Evolutionary conservation across 2,113 vertebrate genomes (phyloP), one percentile per base, ranked within the genome.

Genomic region (Suncus etruscus): DNA sequence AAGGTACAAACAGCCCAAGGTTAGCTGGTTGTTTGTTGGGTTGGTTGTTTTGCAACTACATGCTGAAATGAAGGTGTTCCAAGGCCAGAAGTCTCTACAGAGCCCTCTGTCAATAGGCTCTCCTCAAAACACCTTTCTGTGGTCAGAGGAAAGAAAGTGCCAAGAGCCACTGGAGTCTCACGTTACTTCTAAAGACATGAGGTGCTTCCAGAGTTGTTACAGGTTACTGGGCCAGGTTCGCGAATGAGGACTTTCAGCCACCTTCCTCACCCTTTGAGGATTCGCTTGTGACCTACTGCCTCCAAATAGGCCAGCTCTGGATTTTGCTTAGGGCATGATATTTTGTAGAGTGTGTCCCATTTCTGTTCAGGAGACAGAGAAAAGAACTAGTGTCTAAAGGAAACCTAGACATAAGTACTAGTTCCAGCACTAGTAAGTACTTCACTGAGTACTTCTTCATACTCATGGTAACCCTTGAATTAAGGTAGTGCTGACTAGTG

Each of bases 1-100:
- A 91, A 68, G 50, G 91, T 69, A 65, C 51, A 83, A 85, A 93
- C 24, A 61, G 32, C 25, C 63, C 74, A 93, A n/a, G 50, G 48
- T 91, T 92, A 78, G 74, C 48, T 90, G 79, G 66, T 82, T 85
- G 66, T 83, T 85, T 66, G 6, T 76, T 87, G 2, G 1, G 51
- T 51, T 61, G 27, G 2, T 15, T 84, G 77, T 39, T 83, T 90
- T 86, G 86, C 18, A 82, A 70, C 45, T 18, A 86, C 39, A 89
- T 24, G 81, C 86, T 20, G 22, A 32, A 89, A 39, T 63, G 61
- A 54, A 87, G 74, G 63, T 76, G 68, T 89, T 15, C 6, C 12
- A 83, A 76, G n/a, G 81, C 70, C 61, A n/a, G 69, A 22, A 11
- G 61, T 68, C 76, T 80, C 78, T 80, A 22, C 47, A 84, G 2